phyloP scores from a whole-genome alignment of 2,113 vertebrate genomes.

The Sclerurus mexicanus region DNA sequence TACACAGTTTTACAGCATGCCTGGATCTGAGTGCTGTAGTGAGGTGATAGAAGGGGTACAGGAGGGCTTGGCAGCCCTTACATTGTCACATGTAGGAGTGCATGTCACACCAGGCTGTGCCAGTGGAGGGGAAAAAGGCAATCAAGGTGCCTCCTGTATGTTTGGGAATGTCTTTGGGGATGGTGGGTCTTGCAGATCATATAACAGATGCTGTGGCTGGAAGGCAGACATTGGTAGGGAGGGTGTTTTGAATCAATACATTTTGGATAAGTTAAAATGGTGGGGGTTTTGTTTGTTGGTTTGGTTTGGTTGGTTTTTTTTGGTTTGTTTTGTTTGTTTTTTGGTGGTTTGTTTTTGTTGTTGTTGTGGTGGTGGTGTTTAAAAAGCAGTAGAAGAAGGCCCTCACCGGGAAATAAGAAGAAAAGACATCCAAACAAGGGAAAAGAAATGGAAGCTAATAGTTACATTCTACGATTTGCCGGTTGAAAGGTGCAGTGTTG shows the following conservation, averaged over 20 bases:
- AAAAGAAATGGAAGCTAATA: accelerated
- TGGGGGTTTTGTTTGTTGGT: too few relatives aligned
- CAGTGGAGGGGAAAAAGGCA: neutral
- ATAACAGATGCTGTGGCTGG: neutral
- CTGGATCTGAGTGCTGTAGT: neutral
- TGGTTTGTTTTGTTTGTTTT: too few relatives aligned
- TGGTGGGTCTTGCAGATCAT: neutral
- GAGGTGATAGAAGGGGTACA: neutral
- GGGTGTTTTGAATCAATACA: neutral
- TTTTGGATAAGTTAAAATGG: neutral
- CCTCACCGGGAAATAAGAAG: neutral
- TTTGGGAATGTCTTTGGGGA: neutral
- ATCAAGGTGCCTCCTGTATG: too few relatives aligned
- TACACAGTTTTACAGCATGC: neutral
- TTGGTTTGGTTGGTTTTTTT: too few relatives aligned
- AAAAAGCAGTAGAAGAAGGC: neutral
- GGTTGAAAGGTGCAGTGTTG: neutral
- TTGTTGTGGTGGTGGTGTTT: neutral
- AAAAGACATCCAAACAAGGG: accelerated
- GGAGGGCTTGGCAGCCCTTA: neutral
- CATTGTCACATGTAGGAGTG: accelerated
- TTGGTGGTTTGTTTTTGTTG: too few relatives aligned
- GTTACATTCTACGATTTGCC: accelerated
- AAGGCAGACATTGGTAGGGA: neutral
- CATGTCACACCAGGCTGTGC: neutral